phyloP scores from a whole-genome alignment of 1,140 invertebrate species.

The Caenorhabditis briggsae region DNA sequence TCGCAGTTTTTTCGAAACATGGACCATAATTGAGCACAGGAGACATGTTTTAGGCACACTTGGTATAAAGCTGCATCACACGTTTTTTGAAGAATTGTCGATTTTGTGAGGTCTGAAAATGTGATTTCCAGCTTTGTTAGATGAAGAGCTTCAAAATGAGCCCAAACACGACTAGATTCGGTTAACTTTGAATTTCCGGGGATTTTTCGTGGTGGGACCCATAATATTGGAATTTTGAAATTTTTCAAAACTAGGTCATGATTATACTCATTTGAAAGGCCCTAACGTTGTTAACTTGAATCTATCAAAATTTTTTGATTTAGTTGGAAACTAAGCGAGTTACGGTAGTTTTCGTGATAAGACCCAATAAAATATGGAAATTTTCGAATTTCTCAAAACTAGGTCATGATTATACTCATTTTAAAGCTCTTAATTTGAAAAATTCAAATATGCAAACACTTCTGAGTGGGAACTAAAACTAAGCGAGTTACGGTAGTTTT shows the following conservation, averaged over 20 bases:
- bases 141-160: neutral
- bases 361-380: neutral
- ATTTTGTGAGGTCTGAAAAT: constrained; percentile 33
- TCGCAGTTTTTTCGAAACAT: constrained; percentile 72
- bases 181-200: too few species aligned
- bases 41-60: constrained; percentile 73
- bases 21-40: constrained; percentile 75
- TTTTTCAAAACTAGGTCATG: too few species aligned
- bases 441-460: neutral
- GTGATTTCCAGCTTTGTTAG: neutral
- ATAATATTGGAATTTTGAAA: too few species aligned
- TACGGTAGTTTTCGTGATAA: too few species aligned
- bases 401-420: constrained; percentile 11
- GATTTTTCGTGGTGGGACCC: too few species aligned
- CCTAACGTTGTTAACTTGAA: too few species aligned
- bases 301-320: too few species aligned
- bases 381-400: neutral
- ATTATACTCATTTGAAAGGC: too few species aligned
- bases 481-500: too few species aligned
- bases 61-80: constrained; percentile 72
- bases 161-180: neutral
- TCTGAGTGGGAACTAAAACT: neutral
- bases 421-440: neutral
- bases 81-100: constrained; percentile 51
- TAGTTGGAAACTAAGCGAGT: too few species aligned